These are phyloP conservation scores for Enteromius afrohamiltoni DNA, from an alignment of 2,797 vertebrate species.

Conservation along the genomic window DNA sequence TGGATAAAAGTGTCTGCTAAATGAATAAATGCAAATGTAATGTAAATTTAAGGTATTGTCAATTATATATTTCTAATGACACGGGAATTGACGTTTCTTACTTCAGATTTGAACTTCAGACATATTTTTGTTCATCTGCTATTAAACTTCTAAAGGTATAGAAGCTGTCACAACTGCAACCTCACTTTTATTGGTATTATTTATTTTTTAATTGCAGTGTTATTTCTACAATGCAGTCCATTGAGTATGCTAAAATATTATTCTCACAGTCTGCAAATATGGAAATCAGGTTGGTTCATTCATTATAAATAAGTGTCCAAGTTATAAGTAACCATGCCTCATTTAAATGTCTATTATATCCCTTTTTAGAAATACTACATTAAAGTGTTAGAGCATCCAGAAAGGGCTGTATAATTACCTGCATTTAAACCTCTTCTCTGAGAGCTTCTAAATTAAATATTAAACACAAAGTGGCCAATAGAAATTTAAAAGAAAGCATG, in stretches of 20 bases:
- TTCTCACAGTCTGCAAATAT: not conserved
- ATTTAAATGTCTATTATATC: not conserved
- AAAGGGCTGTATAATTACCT: not conserved
- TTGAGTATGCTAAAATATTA: not conserved
- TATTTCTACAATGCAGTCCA: no score
- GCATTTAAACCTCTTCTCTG: not conserved
- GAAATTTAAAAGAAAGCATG: not conserved
- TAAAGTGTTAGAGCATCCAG: not conserved
- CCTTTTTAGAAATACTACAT: not conserved
- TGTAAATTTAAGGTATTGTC: no score
- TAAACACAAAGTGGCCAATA: not conserved
- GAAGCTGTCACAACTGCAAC: not conserved
- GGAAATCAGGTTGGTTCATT: not conserved
- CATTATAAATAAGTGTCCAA: not conserved
- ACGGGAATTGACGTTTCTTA: not conserved
- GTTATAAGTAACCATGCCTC: not conserved
- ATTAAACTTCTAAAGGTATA: not conserved
- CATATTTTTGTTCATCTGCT: not conserved
- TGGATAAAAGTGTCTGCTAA: no score
- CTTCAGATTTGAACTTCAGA: not conserved
- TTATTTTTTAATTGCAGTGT: not conserved
- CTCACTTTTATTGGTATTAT: no score
- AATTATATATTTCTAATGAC: not conserved
- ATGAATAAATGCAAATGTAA: no score
- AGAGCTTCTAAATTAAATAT: not conserved